Conservation (phyloP, 1,140 invertebrate species). For the Piezodorus guildinii region DNA sequence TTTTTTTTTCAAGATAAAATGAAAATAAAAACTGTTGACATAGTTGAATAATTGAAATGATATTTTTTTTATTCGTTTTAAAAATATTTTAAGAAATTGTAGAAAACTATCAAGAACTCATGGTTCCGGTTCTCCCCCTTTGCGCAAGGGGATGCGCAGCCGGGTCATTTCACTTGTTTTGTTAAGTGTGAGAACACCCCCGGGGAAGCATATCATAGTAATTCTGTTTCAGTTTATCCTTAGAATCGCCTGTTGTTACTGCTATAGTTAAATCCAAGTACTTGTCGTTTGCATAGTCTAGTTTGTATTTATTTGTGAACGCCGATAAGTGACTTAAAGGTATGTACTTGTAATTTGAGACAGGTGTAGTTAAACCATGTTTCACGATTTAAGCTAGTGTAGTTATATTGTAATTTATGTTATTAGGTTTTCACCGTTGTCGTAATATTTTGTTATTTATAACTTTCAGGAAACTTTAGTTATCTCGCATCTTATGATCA, state of each 20-base stretch:
- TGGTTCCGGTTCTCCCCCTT: slow-evolving; percentile 4
- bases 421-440: no score
- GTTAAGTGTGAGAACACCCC: slow-evolving; percentile 9
- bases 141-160: slow-evolving; percentile 5
- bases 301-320: not conserved
- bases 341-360: slow-evolving; percentile 10
- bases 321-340: not conserved
- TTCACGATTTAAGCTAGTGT: not conserved
- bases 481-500: no score
- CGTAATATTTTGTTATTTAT: no score
- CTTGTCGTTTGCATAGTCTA: not conserved
- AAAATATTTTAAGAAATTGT: no score
- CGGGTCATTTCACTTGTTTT: slow-evolving; percentile 14
- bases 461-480: no score
- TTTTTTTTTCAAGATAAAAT: no score
- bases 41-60: no score
- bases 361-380: slow-evolving; percentile 6
- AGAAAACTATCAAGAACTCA: no score
- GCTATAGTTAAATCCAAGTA: not conserved
- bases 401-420: no score
- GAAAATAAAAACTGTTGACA: no score
- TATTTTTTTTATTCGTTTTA: no score
- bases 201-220: not conserved
- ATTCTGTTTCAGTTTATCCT: not conserved
- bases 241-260: not conserved